Conservation (phyloP, 2,797 vertebrate species). For the Tenualosa ilisha region DNA sequence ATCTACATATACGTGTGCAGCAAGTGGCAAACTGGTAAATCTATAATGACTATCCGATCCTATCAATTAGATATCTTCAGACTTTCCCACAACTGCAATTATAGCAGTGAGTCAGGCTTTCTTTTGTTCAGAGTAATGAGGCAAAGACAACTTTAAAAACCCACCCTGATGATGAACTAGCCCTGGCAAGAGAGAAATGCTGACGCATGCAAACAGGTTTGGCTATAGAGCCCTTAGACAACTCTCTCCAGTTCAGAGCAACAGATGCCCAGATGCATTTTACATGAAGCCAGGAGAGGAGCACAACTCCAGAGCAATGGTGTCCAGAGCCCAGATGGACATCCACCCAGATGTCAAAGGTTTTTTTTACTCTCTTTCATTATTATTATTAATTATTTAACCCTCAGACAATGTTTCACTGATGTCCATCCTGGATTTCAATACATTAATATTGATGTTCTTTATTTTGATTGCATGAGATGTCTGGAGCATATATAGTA, state of each 20-base stretch:
- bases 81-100: background rate
- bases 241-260: conserved; percentile 42
- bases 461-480: background rate
- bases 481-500: background rate
- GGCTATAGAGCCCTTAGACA: conserved; percentile 35
- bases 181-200: conserved; percentile 28
- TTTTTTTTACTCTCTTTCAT: background rate
- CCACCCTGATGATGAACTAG: conserved; percentile 32
- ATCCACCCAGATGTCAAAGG: conserved; percentile 44
- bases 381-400: conserved; percentile 12
- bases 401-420: background rate
- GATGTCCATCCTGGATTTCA: conserved; percentile 11
- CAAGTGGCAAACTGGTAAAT: background rate
- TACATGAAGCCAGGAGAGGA: conserved; percentile 47
- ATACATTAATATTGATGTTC: conserved; percentile 21
- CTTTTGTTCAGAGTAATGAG: conserved; percentile 35
- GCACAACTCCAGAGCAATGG: conserved; percentile 35
- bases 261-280: conserved; percentile 53
- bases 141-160: conserved; percentile 34
- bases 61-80: background rate
- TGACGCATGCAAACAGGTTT: conserved; percentile 36
- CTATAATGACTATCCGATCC: background rate
- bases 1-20: no score
- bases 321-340: conserved; percentile 45
- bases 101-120: conserved; percentile 32